phyloP scores from a whole-genome alignment of 2,113 vertebrate genomes.

The Peucedramus taeniatus region DNA sequence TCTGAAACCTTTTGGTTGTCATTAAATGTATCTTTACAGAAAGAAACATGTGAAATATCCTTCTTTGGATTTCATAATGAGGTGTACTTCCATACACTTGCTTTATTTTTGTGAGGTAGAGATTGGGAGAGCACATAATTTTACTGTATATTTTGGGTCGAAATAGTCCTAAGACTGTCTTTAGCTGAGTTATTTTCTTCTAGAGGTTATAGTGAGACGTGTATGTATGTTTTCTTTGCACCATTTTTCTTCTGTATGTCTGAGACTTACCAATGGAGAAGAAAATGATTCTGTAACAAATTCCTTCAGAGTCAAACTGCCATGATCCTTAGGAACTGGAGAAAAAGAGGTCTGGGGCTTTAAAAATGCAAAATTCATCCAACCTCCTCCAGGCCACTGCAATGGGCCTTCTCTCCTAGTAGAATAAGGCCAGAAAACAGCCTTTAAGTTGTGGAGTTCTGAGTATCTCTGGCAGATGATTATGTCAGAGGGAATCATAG shows the following conservation, averaged over 20 bases:
- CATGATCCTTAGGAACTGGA: not conserved
- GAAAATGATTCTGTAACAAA: not conserved
- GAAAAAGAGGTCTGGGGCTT: not conserved
- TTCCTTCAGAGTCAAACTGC: not conserved
- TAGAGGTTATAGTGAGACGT: not conserved
- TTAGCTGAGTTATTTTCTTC: not conserved
- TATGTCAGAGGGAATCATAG: not conserved
- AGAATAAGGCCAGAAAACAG: not conserved
- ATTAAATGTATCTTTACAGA: not conserved
- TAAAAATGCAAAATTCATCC: not conserved
- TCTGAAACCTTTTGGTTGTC: not conserved
- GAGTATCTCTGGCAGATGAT: not conserved
- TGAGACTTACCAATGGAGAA: not conserved
- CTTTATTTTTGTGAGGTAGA: not conserved
- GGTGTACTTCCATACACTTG: not conserved
- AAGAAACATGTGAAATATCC: not conserved
- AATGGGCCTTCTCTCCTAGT: not conserved
- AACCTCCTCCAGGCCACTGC: not conserved
- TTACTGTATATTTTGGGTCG: not conserved
- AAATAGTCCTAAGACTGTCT: not conserved
- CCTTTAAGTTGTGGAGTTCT: not conserved
- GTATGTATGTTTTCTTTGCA: not conserved
- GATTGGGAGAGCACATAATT: not conserved
- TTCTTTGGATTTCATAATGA: not conserved
- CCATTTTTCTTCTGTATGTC: not conserved